Evolutionary conservation across 2,113 vertebrate species (phyloP), one percentile per base, ranked within the genome.

Genomic region (Ursus arctos): DNA sequence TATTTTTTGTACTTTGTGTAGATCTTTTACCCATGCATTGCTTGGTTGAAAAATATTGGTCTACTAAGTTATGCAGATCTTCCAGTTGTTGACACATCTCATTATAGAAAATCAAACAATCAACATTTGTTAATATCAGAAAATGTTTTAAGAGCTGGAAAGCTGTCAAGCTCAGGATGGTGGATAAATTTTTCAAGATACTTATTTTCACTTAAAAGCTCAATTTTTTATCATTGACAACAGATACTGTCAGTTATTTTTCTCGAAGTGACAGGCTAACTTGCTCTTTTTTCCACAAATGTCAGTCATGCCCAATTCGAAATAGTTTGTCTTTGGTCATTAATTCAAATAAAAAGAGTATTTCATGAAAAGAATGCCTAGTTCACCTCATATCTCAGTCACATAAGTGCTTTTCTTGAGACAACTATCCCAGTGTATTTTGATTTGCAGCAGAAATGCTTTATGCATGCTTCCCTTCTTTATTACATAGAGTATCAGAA

Each of bases 131-230:
- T 85, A 93, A 76, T 77, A 55, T 59, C 18, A 93, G 67, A 77
- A 76, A 59, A 93, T 51, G 7, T 76, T 84, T 90, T 88, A 91
- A 80, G 51, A 77, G 49, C 71, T 96, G 36, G 43, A 69, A 94
- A 76, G 6, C 57, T 94, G 9, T 61, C 61, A 80, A 47, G 2
- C 24, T 87, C 7, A 55, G 26, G 67, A 40, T 76, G 31, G 43
- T 95, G 43, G 43, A 16, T 76, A 67, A 21, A 59, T 61, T 40
- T 93, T 96, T 97, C 43, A 88, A 31, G 63, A 65, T 65, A 63
- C 6, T 53, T 31, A 86, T 79, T 96, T 97, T 91, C 49, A 61
- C 47, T 93, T 97, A 87, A 74, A 80, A 92, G 40, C 31, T 89
- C n/a, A 86, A 36, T 57, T 96, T 93, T 93, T 96, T 85, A 53